phyloP scores from a whole-genome alignment of 2,888 invertebrate genomes.

The Lissonota sp. region DNA sequence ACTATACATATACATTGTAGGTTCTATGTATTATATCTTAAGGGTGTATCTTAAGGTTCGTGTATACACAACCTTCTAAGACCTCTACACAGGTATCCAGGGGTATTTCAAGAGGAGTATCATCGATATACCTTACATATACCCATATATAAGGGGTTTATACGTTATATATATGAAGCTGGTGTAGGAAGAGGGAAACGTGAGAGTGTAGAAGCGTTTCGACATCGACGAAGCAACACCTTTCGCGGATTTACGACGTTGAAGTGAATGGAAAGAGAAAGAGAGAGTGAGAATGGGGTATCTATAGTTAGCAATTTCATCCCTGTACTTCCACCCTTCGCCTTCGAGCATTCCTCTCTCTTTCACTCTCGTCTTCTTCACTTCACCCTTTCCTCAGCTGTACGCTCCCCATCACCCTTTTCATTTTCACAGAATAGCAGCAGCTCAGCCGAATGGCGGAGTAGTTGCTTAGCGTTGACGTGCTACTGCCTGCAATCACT shows the following conservation, averaged over 20 bases:
- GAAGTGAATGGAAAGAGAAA: conserved; percentile 1
- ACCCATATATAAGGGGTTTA: not conserved
- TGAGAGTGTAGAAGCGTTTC: conserved; percentile 11
- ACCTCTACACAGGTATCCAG: not conserved
- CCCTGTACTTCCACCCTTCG: conserved; percentile 28
- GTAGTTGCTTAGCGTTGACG: conserved; percentile 50
- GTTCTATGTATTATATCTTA: conserved; percentile 1
- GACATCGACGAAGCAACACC: conserved; percentile 57
- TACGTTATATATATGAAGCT: conserved; percentile 23
- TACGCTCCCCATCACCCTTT: conserved; percentile 26
- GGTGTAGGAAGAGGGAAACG: not conserved
- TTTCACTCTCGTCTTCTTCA: conserved; percentile 44
- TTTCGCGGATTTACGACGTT: conserved; percentile 61
- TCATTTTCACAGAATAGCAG: conserved; percentile 2
- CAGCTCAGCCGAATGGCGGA: conserved; percentile 22
- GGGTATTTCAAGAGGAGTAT: not conserved
- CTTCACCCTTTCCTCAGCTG: conserved; percentile 37
- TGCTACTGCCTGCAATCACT: conserved; percentile 73
- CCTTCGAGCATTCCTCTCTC: conserved; percentile 26
- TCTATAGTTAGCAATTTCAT: conserved; percentile 46
- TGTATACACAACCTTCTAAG: not conserved
- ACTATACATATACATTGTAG: not conserved
- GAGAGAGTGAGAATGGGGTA: conserved; percentile 26
- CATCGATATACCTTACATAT: not conserved
- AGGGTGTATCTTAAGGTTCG: conserved; percentile 14